phyloP scores from a whole-genome alignment of 2,888 invertebrate genomes.

The Diaperis boleti region DNA sequence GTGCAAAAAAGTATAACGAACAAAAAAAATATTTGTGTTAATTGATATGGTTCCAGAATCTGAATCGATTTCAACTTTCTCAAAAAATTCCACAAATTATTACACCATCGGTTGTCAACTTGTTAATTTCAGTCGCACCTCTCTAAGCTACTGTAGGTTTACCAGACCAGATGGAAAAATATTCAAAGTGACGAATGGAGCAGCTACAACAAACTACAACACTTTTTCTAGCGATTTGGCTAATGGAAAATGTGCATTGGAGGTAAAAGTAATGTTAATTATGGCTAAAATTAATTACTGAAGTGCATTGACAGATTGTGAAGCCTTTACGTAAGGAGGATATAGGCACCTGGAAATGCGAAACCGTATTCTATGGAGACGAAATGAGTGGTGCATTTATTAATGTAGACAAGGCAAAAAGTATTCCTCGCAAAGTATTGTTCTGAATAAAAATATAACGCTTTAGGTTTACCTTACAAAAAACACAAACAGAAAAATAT shows the following conservation, averaged over 20 bases:
- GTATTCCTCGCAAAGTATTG: too few species aligned
- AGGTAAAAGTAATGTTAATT: too few species aligned
- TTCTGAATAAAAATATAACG: too few species aligned
- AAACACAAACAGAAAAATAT: constrained; percentile 20
- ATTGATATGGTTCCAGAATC: background rate
- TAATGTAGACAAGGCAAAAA: background rate
- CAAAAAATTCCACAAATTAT: constrained; percentile 4
- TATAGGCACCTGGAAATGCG: constrained; percentile 45
- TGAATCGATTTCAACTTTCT: background rate
- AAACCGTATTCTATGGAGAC: background rate
- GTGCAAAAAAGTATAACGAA: constrained; percentile 23
- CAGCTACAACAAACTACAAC: constrained; percentile 39
- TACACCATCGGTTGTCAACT: constrained; percentile 41
- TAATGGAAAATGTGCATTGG: constrained; percentile 41
- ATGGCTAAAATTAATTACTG: too few species aligned
- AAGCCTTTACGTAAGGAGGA: constrained; percentile 44
- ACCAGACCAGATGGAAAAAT: constrained; percentile 37
- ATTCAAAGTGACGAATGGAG: constrained; percentile 18
- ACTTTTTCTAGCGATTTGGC: constrained; percentile 40
- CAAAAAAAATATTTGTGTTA: background rate
- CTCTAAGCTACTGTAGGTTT: constrained; percentile 36
- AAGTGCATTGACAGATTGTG: constrained; percentile 27
- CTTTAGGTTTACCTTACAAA: constrained; percentile 36
- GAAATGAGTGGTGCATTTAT: constrained; percentile 3
- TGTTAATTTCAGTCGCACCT: background rate